Base-by-base conservation (phyloP, 2,797 vertebrate species). In the Pipistrellus kuhlii region DNA sequence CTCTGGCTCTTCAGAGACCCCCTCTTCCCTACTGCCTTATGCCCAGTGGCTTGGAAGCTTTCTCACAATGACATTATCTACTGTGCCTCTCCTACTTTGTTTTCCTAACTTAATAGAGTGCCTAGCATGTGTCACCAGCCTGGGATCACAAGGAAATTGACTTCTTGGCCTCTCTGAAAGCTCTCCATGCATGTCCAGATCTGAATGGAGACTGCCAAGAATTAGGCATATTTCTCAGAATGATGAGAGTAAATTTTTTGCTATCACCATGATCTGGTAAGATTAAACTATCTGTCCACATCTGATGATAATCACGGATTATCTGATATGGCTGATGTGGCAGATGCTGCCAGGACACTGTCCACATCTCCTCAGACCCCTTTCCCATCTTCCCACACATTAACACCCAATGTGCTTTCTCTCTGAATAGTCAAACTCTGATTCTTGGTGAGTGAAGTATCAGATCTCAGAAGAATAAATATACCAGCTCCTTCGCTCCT, bases 11-110 rank as follows among this genome's bases (percentile, higher is more conserved):
- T 51, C 23, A 55, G 57, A 51, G 21, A 20, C 3, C 17, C 20
- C 9, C 8, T 38, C 12, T 62, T 44, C 17, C 8, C 35, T 57
- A 3, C 3, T 0, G 3, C 35, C 30, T 62, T 11, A 21, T 0
- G n/a, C 7, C 17, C 55, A 35, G 35, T 8, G 23, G n/a, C 48
- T 17, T 25, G 44, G 35, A 73, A 86, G 18, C 9, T 66, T 51
- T 44, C n/a, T 82, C 23, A 51, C 14, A 25, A 6, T 17, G 41
- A 66, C 2, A 8, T 23, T 20, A 89, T 51, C 38, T 68, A 25
- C 8, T 18, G 14, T 3, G 4, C 1, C 20, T 91, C 48, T 71
- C 7, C 8, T 30, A 3, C 12, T 53, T 51, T 78, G 25, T 59
- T 72, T 80, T 71, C 62, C 25, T 88, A 15, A 76, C 27, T 66